Evolutionary conservation across 2,113 vertebrate genomes (phyloP), one percentile per base, ranked within the genome.

Genomic region (Arenaria interpres): DNA sequence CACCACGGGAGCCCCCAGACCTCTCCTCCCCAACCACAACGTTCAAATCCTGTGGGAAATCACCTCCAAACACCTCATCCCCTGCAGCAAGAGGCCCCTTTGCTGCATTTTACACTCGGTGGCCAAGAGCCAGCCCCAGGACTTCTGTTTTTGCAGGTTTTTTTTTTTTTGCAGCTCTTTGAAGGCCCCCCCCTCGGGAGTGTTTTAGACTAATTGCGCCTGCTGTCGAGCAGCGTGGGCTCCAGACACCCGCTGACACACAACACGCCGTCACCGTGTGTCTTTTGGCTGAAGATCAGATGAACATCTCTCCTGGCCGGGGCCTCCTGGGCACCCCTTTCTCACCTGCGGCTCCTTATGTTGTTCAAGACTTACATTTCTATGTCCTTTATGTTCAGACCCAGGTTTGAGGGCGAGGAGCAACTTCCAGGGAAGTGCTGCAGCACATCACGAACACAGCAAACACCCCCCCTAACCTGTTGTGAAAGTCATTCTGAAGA

Each of bases 381-480:
- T 25, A 30, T 3, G 8, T 14, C 35, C 17, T 33, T 78, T 33
- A 43, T 2, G 6, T 14, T 12, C 60, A 37, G 54, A 5, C 9
- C 22, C 3, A 3, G 32, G 32, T 9, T 25, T 7, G 45, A 62
- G 30, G 24, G 6, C 0, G 9, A 46, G 17, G 37, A 88, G 30
- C 45, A 17, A 46, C n/a, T 14, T 17, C 18, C 53, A 35, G 30
- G 0, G 50, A 63, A 63, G 28, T 0, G 3, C 50, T 7, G 43
- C 43, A 50, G 37, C 28, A 5, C 0, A 4, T 17, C 39, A 23
- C 27, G 17, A 21, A 50, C 1, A 3, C 21, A n/a, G 30, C 28
- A n/a, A 35, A 12, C 9, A 4, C 5, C 46, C 67, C 25, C 66
- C 27, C 57, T 5, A 35, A 57, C 28, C 45, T 8, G 35, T 6